These are phyloP conservation scores for Gobio occitaniae DNA, from an alignment of 2,797 vertebrate species.

Conservation along the genomic window DNA sequence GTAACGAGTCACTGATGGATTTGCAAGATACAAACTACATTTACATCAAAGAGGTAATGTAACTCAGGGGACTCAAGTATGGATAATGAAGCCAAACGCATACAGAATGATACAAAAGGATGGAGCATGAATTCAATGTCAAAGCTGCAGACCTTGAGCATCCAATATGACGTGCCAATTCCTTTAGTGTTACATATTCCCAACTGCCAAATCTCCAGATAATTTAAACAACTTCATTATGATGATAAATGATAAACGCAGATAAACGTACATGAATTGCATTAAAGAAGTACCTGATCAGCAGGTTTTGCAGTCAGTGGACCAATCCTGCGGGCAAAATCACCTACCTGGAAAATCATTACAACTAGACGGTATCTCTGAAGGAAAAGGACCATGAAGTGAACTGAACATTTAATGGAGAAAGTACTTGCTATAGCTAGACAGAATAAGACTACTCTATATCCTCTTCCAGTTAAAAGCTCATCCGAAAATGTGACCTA, in stretches of 20 bases:
- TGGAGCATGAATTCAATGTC: conserved; percentile 5
- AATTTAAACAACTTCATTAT: conserved; percentile 35
- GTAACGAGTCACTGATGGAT: conserved; percentile 38
- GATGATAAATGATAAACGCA: conserved; percentile 30
- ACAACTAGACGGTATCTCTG: conserved; percentile 4
- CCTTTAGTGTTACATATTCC: conserved; percentile 10
- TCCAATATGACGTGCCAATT: neutral
- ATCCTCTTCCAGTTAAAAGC: conserved; percentile 9
- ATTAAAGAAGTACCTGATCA: conserved; percentile 35
- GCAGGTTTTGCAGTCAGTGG: conserved; percentile 24
- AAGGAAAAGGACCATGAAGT: conserved; percentile 9
- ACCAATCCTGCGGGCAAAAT: conserved; percentile 16
- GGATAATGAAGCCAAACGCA: neutral
- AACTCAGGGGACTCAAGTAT: neutral
- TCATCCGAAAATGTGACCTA: neutral
- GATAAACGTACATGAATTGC: conserved; percentile 15
- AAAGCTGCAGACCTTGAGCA: conserved; percentile 26
- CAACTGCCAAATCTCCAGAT: conserved; percentile 20
- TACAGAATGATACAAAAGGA: conserved; percentile 19
- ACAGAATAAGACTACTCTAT: neutral
- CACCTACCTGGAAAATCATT: conserved; percentile 27
- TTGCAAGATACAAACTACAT: conserved; percentile 25
- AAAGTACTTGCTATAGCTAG: conserved; percentile 16
- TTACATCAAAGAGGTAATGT: neutral
- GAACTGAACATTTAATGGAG: neutral